Conservation (phyloP, 1,140 invertebrate genomes). For the Heliconius hermathena region DNA sequence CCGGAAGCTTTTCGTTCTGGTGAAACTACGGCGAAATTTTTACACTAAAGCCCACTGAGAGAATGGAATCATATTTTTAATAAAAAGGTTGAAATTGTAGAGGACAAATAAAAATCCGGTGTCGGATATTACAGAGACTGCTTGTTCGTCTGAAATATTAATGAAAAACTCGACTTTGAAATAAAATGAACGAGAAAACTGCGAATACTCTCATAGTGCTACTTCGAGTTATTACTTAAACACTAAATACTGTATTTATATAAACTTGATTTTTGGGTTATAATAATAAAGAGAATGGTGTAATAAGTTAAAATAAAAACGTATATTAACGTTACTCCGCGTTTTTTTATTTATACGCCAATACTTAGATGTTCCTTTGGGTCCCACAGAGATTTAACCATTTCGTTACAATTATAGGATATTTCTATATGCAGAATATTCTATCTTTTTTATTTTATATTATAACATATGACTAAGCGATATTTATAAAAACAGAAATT, state of each 20-base stretch:
- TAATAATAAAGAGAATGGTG: no score
- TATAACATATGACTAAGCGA: no score
- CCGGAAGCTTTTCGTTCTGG: conserved; percentile 15
- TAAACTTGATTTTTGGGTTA: not conserved
- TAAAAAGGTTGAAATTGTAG: conserved; percentile 31
- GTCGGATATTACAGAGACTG: conserved; percentile 33
- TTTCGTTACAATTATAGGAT: no score
- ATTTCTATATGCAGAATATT: no score
- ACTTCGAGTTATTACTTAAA: conserved; percentile 19
- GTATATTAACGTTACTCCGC: no score
- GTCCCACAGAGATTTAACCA: no score
- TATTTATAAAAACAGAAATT: no score
- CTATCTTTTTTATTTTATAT: no score
- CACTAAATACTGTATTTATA: not conserved
- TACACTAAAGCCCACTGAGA: conserved; percentile 17
- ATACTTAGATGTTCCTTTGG: no score
- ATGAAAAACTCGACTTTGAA: conserved; percentile 39
- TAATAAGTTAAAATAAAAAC: no score
- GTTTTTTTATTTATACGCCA: no score
- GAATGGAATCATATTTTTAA: conserved; percentile 26
- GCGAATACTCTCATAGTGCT: conserved; percentile 13
- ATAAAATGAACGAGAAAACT: conserved; percentile 37
- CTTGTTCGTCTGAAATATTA: conserved; percentile 44
- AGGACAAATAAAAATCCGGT: conserved; percentile 36
- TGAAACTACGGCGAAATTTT: conserved; percentile 18